phyloP scores from a whole-genome alignment of 2,888 invertebrate genomes.

The Trypoxylon attenuatum region DNA sequence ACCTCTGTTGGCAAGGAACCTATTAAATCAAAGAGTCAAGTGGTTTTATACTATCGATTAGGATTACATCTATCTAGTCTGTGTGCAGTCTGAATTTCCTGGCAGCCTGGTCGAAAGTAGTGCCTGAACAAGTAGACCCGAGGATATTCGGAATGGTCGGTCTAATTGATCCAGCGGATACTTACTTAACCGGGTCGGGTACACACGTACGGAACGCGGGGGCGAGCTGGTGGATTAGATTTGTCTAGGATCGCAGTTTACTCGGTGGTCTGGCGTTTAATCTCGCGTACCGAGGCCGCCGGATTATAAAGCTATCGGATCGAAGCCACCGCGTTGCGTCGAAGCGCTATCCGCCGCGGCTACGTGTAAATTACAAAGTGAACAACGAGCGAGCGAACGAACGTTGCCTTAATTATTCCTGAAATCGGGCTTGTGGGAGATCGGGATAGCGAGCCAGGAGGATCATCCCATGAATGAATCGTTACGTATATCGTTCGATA shows the following conservation, averaged over 20 bases:
- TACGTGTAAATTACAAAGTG: slow-evolving; percentile 39
- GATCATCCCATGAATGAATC: no score
- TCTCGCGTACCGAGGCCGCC: slow-evolving; percentile 26
- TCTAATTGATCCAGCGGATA: not conserved
- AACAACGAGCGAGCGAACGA: not conserved
- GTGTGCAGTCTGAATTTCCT: no score
- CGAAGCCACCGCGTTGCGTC: slow-evolving; percentile 25
- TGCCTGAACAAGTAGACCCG: no score
- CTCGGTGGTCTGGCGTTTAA: slow-evolving; percentile 28
- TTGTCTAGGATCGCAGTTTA: slow-evolving; percentile 22
- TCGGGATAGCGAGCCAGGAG: not conserved
- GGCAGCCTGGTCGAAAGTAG: no score
- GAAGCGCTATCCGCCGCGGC: slow-evolving; percentile 16
- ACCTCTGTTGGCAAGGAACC: no score
- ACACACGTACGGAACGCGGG: not conserved
- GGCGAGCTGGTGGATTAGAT: not conserved
- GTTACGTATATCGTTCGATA: no score
- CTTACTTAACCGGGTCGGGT: no score
- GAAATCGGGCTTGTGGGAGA: not conserved
- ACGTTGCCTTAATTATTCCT: slow-evolving; percentile 39
- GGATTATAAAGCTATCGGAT: slow-evolving; percentile 47
- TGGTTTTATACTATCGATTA: no score
- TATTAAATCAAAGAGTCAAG: no score
- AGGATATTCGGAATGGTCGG: no score
- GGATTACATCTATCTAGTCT: no score